phyloP scores from a whole-genome alignment of 2,113 vertebrate species.

The Tetrax tetrax region DNA sequence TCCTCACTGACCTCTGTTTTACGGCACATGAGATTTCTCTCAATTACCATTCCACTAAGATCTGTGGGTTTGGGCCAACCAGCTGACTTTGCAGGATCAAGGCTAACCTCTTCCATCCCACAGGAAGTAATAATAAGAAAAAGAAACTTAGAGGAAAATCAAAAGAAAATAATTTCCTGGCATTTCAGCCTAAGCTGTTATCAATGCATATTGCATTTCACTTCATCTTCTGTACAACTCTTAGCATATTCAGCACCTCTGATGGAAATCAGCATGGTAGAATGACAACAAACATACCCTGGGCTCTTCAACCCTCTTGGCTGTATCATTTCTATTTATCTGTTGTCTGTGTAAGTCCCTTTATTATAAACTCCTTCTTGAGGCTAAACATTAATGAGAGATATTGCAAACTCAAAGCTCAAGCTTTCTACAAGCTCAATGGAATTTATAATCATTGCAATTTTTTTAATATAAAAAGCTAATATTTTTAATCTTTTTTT shows the following conservation, averaged over 20 bases:
- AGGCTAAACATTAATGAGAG: constrained; percentile 65
- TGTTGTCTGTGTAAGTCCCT: constrained; percentile 27
- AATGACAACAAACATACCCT: constrained; percentile 40
- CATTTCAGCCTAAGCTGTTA: constrained; percentile 18
- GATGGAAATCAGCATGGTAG: constrained; percentile 41
- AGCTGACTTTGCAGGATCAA: constrained; percentile 21
- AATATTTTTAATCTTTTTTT: constrained; percentile 37
- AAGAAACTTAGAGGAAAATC: constrained; percentile 39
- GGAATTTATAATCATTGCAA: constrained; percentile 50
- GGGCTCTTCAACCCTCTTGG: constrained; percentile 56
- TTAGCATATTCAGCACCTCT: constrained; percentile 48
- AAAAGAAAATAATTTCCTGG: constrained; percentile 54
- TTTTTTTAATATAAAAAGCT: constrained; percentile 29
- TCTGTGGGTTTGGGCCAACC: not conserved
- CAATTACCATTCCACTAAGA: constrained; percentile 15
- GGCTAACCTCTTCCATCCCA: constrained; percentile 32
- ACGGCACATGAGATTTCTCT: constrained; percentile 21
- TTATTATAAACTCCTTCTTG: constrained; percentile 60
- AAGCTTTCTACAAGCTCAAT: constrained; percentile 53
- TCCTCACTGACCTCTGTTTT: constrained; percentile 2
- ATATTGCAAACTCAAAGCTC: constrained; percentile 54
- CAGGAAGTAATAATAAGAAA: constrained; percentile 26
- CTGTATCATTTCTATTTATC: constrained; percentile 62
- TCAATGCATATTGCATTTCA: constrained; percentile 41
- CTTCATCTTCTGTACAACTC: constrained; percentile 19